Evolutionary conservation across 2,113 vertebrate species (phyloP), one percentile per base, ranked within the genome.

Genomic region (Abramis brama): DNA sequence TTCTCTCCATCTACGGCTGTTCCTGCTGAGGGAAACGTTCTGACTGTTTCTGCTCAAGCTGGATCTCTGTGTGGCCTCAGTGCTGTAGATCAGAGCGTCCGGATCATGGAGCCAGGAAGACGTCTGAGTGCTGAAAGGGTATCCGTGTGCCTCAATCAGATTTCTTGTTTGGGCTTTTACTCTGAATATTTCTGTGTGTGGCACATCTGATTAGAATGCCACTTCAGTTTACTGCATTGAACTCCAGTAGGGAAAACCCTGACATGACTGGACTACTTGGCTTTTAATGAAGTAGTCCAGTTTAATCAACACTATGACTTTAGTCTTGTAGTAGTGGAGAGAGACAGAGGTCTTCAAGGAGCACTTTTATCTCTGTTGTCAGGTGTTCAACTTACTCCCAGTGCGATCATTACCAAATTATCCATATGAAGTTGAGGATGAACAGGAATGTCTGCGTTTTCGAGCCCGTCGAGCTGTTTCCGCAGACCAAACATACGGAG

Each of bases 41-140:
- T 98, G 81, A 88, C 25, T 3, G 15, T 98, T 52, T 88, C 66
- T 0, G 93, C 97, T 15, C 89, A 93, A 4, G 92, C 96, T 8
- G 83, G 92, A n/a, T 97, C 97, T 13, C 89, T 97, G 2, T 97
- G 97, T 27, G 97, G 94, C 0, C 64, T 97, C 59, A 94, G 94
- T 0, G 95, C 93, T 0, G 90, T 98, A 1, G 97, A 98, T 86
- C 87, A 95, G 82, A 96, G 97, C 0, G 89, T 97, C 39, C 92
- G 95, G 39, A 93, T 98, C 68, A 33, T 95, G 89, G 95, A 89
- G 23, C 92, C 96, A 0, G 95, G 94, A 30, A 90, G 93, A 23
- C 94, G 94, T 82, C 92, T 99, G 5, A 8, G 86, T 4, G 82
- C 84, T 21, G 75, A 93, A 0, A 90, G 83, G 91, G 94, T 95